Evolutionary conservation across 2,113 vertebrate species (phyloP).

Genomic region (Donacobius atricapilla): DNA sequence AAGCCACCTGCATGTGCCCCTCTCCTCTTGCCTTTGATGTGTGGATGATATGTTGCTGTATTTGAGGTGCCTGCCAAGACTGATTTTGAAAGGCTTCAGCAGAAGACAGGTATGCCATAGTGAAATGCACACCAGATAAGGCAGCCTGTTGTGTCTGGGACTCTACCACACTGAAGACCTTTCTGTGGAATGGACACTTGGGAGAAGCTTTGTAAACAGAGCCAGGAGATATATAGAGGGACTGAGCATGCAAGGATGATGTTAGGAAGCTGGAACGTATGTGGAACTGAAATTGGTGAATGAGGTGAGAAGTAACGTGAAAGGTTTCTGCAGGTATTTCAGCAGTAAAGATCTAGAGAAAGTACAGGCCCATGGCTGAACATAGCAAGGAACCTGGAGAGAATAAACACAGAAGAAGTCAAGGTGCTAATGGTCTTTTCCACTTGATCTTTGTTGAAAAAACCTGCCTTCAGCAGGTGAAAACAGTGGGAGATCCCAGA

Average conservation of each 20-base stretch:
- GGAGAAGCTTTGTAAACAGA: background rate
- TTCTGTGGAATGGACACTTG: background rate
- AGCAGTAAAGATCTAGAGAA: background rate
- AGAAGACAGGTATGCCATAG: background rate
- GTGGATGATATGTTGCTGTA: background rate
- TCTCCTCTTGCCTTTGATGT: background rate
- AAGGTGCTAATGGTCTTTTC: background rate
- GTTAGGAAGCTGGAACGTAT: background rate
- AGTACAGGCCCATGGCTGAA: background rate
- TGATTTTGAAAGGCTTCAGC: background rate
- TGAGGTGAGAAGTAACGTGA: background rate
- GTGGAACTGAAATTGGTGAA: background rate
- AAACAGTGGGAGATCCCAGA: background rate
- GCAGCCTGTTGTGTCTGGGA: background rate
- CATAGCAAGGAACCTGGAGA: rapidly evolving
- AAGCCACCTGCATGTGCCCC: background rate
- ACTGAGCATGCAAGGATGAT: background rate
- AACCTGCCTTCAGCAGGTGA: background rate
- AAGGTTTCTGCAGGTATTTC: background rate
- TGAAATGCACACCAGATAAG: background rate
- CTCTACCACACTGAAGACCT: rapidly evolving
- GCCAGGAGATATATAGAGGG: rapidly evolving
- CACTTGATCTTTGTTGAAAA: background rate
- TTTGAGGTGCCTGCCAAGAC: background rate
- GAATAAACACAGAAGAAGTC: background rate